Evolutionary conservation across 1,140 invertebrate species (phyloP).

Genomic region (Diorhabda carinulata): DNA sequence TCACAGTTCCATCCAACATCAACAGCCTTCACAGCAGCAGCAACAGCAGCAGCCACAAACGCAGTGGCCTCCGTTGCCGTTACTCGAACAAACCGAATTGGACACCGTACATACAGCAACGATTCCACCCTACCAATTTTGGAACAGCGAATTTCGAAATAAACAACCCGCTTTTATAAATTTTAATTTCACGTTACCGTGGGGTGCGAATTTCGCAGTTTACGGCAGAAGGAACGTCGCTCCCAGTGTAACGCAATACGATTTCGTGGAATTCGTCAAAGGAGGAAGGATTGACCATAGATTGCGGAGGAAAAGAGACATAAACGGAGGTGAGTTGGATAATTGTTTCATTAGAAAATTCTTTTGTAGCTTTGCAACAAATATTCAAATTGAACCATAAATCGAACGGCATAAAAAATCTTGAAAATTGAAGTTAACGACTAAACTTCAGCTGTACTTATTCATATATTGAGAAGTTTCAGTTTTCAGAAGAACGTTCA

Average conservation of each 20-base stretch:
- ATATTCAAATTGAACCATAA: too few species aligned
- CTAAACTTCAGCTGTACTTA: too few species aligned
- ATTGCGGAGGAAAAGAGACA: slow-evolving; percentile 53
- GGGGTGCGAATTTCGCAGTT: slow-evolving; percentile 88
- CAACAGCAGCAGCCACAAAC: slow-evolving; percentile 62
- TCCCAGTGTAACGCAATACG: slow-evolving; percentile 92
- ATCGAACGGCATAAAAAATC: too few species aligned
- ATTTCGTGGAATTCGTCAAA: slow-evolving; percentile 89
- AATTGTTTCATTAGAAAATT: too few species aligned
- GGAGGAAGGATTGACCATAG: slow-evolving; percentile 75
- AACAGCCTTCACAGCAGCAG: slow-evolving; percentile 57
- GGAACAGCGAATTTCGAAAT: slow-evolving; percentile 86
- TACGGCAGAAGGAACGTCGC: slow-evolving; percentile 88
- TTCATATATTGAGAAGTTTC: too few species aligned
- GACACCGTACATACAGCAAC: slow-evolving; percentile 74
- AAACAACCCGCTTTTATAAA: slow-evolving; percentile 83
- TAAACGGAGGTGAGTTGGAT: slow-evolving; percentile 37
- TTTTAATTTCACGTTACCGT: slow-evolving; percentile 85
- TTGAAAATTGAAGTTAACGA: too few species aligned
- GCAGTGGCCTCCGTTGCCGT: slow-evolving; percentile 71
- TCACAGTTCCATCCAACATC: slow-evolving; percentile 38
- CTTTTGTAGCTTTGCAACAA: too few species aligned
- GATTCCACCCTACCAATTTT: slow-evolving; percentile 85
- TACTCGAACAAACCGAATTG: slow-evolving; percentile 75
- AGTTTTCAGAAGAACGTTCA: too few species aligned